Conservation (phyloP, 2,888 invertebrate species). For the Drosophila mulleri region DNA sequence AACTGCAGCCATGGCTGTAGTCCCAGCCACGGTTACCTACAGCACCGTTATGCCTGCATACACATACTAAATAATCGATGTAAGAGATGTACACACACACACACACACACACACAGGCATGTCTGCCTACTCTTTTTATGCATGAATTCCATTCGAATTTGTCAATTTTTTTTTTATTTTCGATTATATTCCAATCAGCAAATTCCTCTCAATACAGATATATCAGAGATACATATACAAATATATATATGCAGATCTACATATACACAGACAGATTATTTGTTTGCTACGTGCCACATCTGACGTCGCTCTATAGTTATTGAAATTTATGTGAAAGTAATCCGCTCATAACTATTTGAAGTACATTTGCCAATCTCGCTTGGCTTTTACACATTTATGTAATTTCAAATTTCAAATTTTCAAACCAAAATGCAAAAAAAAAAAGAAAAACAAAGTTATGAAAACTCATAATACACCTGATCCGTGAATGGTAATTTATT, state of each 20-base stretch:
- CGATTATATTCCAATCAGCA: constrained; percentile 8
- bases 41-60: neutral
- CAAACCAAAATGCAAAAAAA: neutral
- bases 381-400: neutral
- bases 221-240: neutral
- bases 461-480: constrained; percentile 10
- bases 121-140: constrained; percentile 2
- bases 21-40: constrained; percentile 22
- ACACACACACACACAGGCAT: neutral
- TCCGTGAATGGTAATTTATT: constrained; percentile 29
- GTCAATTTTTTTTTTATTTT: constrained; percentile 8
- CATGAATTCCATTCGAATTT: constrained; percentile 6
- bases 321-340: constrained; percentile 8
- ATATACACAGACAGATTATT: neutral
- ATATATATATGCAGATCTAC: no score
- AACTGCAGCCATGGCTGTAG: constrained; percentile 5
- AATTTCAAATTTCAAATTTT: constrained; percentile 2
- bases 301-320: constrained; percentile 2
- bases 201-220: neutral
- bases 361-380: constrained; percentile 6
- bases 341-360: neutral
- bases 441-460: neutral
- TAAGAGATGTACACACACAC: neutral
- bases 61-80: neutral
- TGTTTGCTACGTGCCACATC: neutral